phyloP scores from a whole-genome alignment of 2,888 invertebrate species.

The Drosophila anomalata region DNA sequence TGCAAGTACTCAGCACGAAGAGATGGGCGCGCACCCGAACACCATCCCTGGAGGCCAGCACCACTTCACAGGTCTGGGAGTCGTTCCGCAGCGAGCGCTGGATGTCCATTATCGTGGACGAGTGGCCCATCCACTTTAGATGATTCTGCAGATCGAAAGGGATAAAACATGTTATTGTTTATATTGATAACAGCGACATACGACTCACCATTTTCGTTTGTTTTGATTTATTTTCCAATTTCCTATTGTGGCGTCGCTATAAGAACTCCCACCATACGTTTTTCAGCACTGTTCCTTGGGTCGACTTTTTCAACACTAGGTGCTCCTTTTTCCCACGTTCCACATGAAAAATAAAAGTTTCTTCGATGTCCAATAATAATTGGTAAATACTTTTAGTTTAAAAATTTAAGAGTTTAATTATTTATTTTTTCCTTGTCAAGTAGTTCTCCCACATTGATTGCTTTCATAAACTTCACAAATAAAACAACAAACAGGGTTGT shows the following conservation, averaged over 20 bases:
- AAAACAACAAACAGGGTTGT: not conserved
- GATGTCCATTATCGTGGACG: conserved; percentile 82
- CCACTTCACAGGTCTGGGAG: conserved; percentile 80
- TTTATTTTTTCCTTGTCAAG: no score
- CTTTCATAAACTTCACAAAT: not conserved
- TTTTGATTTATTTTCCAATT: conserved; percentile 73
- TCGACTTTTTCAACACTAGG: not conserved
- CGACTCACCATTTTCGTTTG: conserved; percentile 72
- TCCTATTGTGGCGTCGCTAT: conserved; percentile 1
- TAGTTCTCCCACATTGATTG: not conserved
- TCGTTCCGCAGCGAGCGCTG: conserved; percentile 80
- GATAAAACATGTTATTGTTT: not conserved
- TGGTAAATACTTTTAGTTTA: no score
- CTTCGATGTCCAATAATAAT: no score
- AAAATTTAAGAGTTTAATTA: not conserved
- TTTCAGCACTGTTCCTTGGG: not conserved
- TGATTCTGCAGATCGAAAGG: conserved; percentile 68
- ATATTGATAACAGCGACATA: conserved; percentile 40
- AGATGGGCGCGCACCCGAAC: conserved; percentile 81
- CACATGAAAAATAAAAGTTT: not conserved
- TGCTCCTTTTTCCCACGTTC: not conserved
- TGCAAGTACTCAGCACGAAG: conserved; percentile 82
- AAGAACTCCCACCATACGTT: not conserved
- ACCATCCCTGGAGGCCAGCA: conserved; percentile 79
- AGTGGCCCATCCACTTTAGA: conserved; percentile 84